Percentiles rank a stretch among this genome's conserved stretches.
Conservation (phyloP, 2,113 vertebrate genomes). For the Patagioenas fasciata region DNA sequence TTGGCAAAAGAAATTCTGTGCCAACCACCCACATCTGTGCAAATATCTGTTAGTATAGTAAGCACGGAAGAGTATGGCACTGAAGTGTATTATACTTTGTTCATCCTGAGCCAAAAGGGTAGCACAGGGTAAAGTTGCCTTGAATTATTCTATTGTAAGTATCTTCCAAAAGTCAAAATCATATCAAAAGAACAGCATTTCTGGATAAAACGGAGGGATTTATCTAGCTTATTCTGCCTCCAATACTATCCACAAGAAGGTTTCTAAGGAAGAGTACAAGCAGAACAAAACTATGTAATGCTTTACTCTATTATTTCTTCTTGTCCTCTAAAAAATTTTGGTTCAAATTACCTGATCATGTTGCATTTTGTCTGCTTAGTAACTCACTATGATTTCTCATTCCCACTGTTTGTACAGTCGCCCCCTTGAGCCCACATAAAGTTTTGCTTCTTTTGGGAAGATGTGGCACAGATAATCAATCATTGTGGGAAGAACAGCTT, state of each 20-base stretch:
- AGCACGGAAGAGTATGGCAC: background rate
- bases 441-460: background rate
- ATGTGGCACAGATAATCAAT: background rate
- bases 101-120: background rate
- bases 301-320: background rate
- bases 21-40: background rate
- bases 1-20: background rate
- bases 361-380: background rate
- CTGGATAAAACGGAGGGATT: background rate
- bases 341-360: background rate
- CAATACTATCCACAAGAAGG: background rate
- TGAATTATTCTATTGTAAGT: background rate
- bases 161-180: background rate
- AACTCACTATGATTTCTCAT: background rate
- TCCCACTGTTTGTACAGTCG: background rate
- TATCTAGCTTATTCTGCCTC: background rate
- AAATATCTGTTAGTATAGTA: background rate
- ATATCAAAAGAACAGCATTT: background rate
- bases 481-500: background rate
- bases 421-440: accelerated
- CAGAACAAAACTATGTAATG: background rate
- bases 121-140: background rate
- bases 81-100: background rate
- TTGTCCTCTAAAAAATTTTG: background rate
- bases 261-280: background rate